Conservation (phyloP, 1,140 invertebrate species). For the Drosophila pallidifrons region DNA sequence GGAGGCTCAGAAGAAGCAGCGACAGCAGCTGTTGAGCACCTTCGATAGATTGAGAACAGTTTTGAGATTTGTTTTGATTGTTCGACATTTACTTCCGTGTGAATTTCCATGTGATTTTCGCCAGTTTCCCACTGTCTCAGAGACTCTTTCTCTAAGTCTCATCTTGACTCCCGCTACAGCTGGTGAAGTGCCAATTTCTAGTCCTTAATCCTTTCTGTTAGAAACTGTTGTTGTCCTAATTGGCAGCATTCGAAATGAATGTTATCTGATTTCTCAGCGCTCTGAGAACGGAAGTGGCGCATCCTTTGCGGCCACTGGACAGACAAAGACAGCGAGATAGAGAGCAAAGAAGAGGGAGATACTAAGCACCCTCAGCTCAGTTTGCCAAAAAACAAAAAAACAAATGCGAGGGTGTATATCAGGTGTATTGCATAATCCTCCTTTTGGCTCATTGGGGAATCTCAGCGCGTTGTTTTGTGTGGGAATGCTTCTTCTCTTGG, state of each 20-base stretch:
- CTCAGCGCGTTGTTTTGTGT: background rate
- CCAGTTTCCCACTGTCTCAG: constrained; percentile 6
- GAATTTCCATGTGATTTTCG: constrained; percentile 34
- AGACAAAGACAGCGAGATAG: background rate
- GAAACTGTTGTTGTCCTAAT: constrained; percentile 32
- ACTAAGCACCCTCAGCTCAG: constrained; percentile 21
- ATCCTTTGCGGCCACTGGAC: constrained; percentile 10
- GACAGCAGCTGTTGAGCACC: constrained; percentile 28
- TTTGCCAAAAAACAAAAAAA: constrained; percentile 11
- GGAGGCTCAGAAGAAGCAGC: constrained; percentile 12
- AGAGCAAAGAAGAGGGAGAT: background rate
- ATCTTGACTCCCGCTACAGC: constrained; percentile 13
- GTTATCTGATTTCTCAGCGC: constrained; percentile 31
- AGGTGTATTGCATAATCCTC: constrained; percentile 46
- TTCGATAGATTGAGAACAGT: constrained; percentile 16
- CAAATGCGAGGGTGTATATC: constrained; percentile 25
- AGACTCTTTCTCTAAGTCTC: too few species aligned
- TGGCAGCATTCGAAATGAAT: constrained; percentile 33
- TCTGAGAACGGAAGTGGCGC: constrained; percentile 46
- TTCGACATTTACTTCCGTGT: constrained; percentile 48
- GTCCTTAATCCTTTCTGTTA: constrained; percentile 53
- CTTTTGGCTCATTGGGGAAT: constrained; percentile 8
- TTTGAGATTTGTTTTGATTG: constrained; percentile 37
- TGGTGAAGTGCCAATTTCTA: constrained; percentile 39
- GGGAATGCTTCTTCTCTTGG: constrained; percentile 15